These are phyloP conservation scores for Sympetrum striolatum DNA, from an alignment of 2,888 invertebrate genomes.

Conservation along the genomic window DNA sequence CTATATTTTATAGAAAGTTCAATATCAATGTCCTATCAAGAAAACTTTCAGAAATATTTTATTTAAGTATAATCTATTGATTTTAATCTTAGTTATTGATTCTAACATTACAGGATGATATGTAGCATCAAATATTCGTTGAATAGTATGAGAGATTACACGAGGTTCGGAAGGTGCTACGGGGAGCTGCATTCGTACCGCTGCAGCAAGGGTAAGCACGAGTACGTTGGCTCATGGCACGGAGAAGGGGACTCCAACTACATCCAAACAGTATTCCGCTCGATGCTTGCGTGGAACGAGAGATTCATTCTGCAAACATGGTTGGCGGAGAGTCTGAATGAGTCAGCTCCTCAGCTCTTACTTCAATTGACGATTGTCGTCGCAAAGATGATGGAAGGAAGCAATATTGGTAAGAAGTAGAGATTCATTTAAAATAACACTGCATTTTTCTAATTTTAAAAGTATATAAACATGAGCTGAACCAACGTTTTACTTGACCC, in stretches of 20 bases:
- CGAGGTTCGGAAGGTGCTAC: background rate
- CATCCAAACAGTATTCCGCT: background rate
- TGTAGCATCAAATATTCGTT: background rate
- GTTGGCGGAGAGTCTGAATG: slow-evolving; percentile 7
- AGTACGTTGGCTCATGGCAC: background rate
- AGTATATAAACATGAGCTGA: too few species aligned
- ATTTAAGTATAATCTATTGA: background rate
- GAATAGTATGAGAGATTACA: background rate
- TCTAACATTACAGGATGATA: background rate
- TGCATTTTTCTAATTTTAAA: too few species aligned
- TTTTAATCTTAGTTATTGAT: too few species aligned
- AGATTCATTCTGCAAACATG: slow-evolving; percentile 5
- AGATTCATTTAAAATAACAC: too few species aligned
- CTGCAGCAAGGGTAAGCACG: slow-evolving; percentile 3
- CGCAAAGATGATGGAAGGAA: background rate
- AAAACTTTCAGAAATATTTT: too few species aligned
- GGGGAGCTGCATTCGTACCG: background rate
- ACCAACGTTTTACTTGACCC: too few species aligned
- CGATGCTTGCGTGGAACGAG: slow-evolving; percentile 27
- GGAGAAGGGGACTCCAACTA: background rate
- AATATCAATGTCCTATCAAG: too few species aligned
- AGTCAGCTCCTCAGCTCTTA: slow-evolving; percentile 11
- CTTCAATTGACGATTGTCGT: background rate
- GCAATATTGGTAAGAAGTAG: background rate
- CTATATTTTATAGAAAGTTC: too few species aligned